phyloP scores from a whole-genome alignment of 2,797 vertebrate species.

The Dryobates pubescens region DNA sequence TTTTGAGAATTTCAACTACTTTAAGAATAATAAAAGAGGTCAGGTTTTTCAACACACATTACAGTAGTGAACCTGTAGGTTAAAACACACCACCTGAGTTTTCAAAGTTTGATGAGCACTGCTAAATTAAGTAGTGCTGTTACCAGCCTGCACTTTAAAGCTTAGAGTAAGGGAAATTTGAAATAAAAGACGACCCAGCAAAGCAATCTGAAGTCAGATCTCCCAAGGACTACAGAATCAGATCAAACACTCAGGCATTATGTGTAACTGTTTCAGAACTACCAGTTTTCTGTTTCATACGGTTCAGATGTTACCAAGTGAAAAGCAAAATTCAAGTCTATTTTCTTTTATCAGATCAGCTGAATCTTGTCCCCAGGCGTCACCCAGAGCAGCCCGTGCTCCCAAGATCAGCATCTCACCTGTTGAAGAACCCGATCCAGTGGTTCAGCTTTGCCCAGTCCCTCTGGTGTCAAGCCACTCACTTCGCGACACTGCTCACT shows the following conservation, averaged over 20 bases:
- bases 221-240: not conserved
- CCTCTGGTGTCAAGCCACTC: conserved; percentile 86
- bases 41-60: not conserved
- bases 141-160: not conserved
- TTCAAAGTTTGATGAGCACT: not conserved
- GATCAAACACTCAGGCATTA: not conserved
- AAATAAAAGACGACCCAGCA: not conserved
- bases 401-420: conserved; percentile 80
- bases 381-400: not conserved
- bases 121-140: not conserved
- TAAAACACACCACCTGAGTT: not conserved
- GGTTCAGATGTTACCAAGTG: not conserved
- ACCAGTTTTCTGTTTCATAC: not conserved
- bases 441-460: conserved; percentile 87
- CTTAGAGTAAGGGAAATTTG: not conserved
- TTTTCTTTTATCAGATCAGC: not conserved
- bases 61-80: not conserved
- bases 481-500: conserved; percentile 90
- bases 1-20: not conserved
- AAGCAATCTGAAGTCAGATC: not conserved
- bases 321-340: not conserved
- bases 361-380: not conserved
- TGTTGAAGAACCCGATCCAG: conserved; percentile 92
- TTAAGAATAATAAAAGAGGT: not conserved
- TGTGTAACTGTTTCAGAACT: not conserved